Conservation (phyloP, 1,140 invertebrate genomes). For the Drosophila kohkoa region DNA sequence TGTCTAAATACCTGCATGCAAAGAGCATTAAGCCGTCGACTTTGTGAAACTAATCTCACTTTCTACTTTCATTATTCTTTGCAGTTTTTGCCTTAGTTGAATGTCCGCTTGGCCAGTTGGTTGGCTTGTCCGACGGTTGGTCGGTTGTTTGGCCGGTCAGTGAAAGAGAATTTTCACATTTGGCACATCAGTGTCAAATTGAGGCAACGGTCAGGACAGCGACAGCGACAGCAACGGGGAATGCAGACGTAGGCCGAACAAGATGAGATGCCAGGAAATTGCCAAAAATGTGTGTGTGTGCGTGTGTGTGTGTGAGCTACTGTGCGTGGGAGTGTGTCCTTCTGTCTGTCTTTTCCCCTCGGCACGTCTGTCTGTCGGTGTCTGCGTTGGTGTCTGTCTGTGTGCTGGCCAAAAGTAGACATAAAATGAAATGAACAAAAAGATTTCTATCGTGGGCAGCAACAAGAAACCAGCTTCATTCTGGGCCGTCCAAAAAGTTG, state of each 20-base stretch:
- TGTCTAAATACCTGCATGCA: background rate
- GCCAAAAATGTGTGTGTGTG: slow-evolving; percentile 54
- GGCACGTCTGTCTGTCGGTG: slow-evolving; percentile 2
- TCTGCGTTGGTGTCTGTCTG: slow-evolving; percentile 5
- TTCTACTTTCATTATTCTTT: slow-evolving; percentile 30
- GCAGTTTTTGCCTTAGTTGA: slow-evolving; percentile 31
- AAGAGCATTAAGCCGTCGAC: slow-evolving; percentile 25
- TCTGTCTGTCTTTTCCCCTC: slow-evolving; percentile 5
- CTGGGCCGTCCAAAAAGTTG: slow-evolving; percentile 67
- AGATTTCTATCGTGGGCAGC: slow-evolving; percentile 71
- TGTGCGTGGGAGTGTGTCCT: slow-evolving; percentile 25
- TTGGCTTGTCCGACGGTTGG: background rate
- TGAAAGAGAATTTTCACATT: slow-evolving; percentile 77
- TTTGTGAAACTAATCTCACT: background rate
- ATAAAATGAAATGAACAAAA: slow-evolving; percentile 83
- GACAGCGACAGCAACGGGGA: slow-evolving; percentile 27
- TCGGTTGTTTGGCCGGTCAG: slow-evolving; percentile 35
- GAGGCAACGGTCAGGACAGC: slow-evolving; percentile 68
- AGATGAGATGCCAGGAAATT: slow-evolving; percentile 68
- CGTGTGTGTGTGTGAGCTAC: slow-evolving; percentile 21
- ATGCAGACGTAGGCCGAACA: slow-evolving; percentile 5
- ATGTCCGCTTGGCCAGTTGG: background rate
- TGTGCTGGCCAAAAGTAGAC: slow-evolving; percentile 62
- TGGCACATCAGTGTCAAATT: slow-evolving; percentile 82
- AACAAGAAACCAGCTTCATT: slow-evolving; percentile 6